Conservation (phyloP, 1,140 invertebrate genomes). For the Brachystomella parvula region DNA sequence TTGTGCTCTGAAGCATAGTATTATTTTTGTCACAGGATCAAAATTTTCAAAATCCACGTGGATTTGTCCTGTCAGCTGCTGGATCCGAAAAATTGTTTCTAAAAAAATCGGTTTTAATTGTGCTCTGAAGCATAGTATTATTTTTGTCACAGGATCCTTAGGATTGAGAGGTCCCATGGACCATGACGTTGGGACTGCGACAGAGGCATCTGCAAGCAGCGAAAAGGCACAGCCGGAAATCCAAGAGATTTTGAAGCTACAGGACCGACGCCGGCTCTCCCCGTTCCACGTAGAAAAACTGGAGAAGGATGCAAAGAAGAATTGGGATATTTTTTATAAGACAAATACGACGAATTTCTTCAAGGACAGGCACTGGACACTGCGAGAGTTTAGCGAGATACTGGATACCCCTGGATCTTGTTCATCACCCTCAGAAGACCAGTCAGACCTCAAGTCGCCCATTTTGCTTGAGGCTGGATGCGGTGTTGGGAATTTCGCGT, state of each 20-base stretch:
- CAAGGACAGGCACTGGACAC: slow-evolving; percentile 95
- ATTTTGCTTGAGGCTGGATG: slow-evolving; percentile 83
- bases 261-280: slow-evolving; percentile 62
- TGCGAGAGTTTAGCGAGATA: slow-evolving; percentile 84
- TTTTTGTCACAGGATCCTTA: no score
- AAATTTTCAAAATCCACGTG: no score
- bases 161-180: no score
- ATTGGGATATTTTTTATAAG: slow-evolving; percentile 99
- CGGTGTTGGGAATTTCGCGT: slow-evolving; percentile 94
- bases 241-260: slow-evolving; percentile 51
- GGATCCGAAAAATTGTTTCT: no score
- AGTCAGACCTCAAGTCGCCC: slow-evolving; percentile 3
- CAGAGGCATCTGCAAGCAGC: background rate
- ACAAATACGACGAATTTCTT: slow-evolving; percentile 85
- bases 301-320: slow-evolving; percentile 75
- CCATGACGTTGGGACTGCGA: background rate
- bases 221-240: slow-evolving; percentile 45
- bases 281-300: slow-evolving; percentile 71
- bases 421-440: slow-evolving; percentile 28
- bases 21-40: no score
- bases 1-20: no score
- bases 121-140: no score
- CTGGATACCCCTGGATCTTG: slow-evolving; percentile 41
- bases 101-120: no score
- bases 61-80: no score